Conservation (phyloP, 2,797 vertebrate genomes). For the Gymnoscopelus microlampas region DNA sequence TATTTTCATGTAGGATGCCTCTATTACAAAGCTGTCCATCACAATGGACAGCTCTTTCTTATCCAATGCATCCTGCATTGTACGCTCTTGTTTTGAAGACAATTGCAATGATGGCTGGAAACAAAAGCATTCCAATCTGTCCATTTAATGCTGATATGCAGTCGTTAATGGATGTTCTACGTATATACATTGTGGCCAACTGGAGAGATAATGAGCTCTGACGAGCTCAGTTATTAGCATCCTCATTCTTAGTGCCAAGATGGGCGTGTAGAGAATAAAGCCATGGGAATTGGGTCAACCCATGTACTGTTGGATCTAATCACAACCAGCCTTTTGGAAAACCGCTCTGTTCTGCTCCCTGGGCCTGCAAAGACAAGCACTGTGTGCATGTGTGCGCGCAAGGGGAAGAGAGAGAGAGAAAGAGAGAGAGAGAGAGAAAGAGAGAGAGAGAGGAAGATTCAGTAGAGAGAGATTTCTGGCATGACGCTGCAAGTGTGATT, state of each 20-base stretch:
- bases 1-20: constrained; percentile 16
- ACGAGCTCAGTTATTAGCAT: constrained; percentile 56
- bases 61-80: background rate
- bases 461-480: constrained; percentile 42
- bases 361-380: constrained; percentile 44
- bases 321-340: constrained; percentile 63
- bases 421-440: constrained; percentile 26
- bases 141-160: constrained; percentile 14
- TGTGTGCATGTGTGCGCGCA: constrained; percentile 1
- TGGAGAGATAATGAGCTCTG: constrained; percentile 40
- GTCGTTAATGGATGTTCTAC: constrained; percentile 22
- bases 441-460: constrained; percentile 3
- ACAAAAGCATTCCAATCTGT: background rate
- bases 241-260: constrained; percentile 50
- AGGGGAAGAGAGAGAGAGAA: constrained; percentile 13
- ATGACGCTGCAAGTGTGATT: constrained; percentile 46
- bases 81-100: background rate
- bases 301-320: constrained; percentile 67
- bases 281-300: constrained; percentile 80
- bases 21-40: background rate
- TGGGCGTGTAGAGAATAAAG: constrained; percentile 41
- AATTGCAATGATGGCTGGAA: constrained; percentile 1
- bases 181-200: constrained; percentile 4
- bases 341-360: constrained; percentile 40
- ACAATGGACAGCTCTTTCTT: background rate